These are phyloP conservation scores for Murina feae DNA, from an alignment of 2,113 vertebrate genomes.

Conservation along the genomic window DNA sequence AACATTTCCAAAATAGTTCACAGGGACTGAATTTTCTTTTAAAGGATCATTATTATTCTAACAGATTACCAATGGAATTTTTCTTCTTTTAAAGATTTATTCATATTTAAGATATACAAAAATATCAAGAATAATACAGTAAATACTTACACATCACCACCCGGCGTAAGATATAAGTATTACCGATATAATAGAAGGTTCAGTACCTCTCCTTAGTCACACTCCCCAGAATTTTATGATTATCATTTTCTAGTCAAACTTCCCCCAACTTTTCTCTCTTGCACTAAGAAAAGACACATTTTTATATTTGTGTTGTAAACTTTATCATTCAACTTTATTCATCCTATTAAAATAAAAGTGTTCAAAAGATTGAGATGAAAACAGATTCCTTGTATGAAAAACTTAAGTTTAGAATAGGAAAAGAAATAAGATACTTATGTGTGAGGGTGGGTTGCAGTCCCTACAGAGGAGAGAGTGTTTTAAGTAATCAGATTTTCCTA, in stretches of 20 bases:
- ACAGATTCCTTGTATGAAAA: background rate
- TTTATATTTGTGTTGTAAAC: background rate
- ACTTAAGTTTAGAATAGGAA: background rate
- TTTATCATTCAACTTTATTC: background rate
- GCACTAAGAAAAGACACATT: background rate
- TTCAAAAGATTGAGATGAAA: background rate
- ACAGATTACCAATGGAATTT: background rate
- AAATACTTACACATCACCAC: background rate
- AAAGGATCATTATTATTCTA: background rate
- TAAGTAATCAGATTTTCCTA: background rate
- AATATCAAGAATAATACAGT: background rate
- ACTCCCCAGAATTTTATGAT: background rate
- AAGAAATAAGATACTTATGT: background rate
- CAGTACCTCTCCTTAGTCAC: background rate
- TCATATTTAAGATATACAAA: background rate
- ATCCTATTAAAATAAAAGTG: background rate
- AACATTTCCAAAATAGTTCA: background rate
- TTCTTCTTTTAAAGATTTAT: slow-evolving; percentile 12
- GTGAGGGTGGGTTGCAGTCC: background rate
- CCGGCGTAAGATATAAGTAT: background rate
- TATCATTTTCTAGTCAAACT: background rate
- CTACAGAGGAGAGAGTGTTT: background rate
- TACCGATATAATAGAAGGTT: background rate
- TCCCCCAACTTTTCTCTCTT: background rate
- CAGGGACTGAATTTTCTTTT: background rate